Percentiles rank a stretch among this genome's conserved stretches.
Conservation (phyloP, 2,888 invertebrate species). For the Hesperia comma region DNA sequence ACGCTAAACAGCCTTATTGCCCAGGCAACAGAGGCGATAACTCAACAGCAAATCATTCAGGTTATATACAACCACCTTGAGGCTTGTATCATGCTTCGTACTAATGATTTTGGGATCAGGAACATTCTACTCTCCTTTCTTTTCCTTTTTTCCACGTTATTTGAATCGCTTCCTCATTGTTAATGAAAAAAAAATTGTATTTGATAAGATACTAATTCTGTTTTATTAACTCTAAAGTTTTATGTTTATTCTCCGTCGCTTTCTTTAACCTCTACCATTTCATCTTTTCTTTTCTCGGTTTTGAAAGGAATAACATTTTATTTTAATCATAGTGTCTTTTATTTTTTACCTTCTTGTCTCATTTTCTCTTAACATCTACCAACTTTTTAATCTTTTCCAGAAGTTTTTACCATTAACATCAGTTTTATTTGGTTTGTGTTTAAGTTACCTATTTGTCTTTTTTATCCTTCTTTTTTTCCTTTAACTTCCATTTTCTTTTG, state of each 20-base stretch:
- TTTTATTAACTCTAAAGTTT: no score
- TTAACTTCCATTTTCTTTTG: background rate
- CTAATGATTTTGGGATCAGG: constrained; percentile 25
- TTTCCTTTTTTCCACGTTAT: no score
- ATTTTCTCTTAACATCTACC: background rate
- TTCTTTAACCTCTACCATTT: background rate
- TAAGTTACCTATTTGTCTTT: no score
- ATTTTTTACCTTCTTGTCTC: background rate
- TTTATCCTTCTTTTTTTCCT: background rate
- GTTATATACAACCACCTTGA: constrained; percentile 55
- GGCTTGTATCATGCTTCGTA: constrained; percentile 31
- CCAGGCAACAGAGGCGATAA: constrained; percentile 82
- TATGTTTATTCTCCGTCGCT: background rate
- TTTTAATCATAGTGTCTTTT: no score
- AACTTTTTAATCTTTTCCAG: no score
- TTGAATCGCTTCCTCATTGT: no score
- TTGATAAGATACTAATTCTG: no score
- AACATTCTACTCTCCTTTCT: background rate
- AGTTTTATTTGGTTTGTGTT: no score
- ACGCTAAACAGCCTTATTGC: constrained; percentile 81
- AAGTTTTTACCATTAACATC: background rate
- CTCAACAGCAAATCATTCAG: constrained; percentile 82
- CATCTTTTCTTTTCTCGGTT: background rate
- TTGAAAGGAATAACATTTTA: no score
- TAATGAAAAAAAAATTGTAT: no score